Percentiles rank a stretch among this genome's conserved stretches.
phyloP scores from a whole-genome alignment of 37 sponge, comb jelly and placozoan species.

The Amphimedon queenslandica region DNA sequence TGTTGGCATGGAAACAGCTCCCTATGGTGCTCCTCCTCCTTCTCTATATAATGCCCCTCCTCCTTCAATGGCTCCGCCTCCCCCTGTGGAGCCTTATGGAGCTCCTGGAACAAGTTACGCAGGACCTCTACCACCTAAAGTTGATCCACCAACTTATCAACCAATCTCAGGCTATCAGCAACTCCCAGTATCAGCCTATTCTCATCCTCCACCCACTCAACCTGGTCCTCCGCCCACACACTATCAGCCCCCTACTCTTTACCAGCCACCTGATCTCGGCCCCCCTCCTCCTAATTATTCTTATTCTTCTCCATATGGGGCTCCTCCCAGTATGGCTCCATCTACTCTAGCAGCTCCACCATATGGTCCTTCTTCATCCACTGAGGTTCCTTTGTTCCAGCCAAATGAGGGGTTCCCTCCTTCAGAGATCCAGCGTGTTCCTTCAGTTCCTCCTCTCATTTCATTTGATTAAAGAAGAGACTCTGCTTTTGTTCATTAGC shows the following conservation, averaged over 20 bases:
- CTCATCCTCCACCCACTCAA: no score
- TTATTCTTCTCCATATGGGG: background rate
- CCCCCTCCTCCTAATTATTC: background rate
- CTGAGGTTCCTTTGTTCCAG: constrained; percentile 4
- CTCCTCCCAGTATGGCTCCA: background rate
- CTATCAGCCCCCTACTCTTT: background rate
- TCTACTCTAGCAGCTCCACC: background rate
- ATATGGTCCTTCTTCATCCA: background rate
- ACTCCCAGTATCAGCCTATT: no score
- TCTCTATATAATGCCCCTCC: no score
- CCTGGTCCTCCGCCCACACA: background rate
- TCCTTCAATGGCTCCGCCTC: no score
- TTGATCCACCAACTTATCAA: no score
- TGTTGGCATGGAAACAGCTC: background rate
- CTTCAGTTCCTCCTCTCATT: background rate
- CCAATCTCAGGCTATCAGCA: no score
- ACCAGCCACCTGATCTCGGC: background rate
- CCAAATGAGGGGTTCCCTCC: background rate
- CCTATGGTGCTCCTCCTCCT: no score
- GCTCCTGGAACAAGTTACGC: background rate
- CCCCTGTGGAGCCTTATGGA: no score
- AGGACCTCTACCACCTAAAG: background rate
- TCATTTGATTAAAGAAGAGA: constrained; percentile 4
- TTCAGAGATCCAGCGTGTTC: background rate
- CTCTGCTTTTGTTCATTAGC: no score